Conservation (phyloP, 2,113 vertebrate species). For the Erythrocebus patas region DNA sequence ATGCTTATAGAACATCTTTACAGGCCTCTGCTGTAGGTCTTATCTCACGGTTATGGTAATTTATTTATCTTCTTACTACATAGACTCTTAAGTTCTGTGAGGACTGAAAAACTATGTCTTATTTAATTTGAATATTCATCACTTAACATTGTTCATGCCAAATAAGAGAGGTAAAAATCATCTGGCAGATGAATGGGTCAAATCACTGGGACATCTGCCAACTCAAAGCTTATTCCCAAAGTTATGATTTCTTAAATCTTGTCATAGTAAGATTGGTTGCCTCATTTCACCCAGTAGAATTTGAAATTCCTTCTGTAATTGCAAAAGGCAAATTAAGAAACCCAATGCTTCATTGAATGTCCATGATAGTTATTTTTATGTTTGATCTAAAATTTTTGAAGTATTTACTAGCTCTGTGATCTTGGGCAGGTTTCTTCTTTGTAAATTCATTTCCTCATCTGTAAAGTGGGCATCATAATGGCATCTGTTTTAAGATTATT, state of each 20-base stretch:
- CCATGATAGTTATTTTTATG: background rate
- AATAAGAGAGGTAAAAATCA: background rate
- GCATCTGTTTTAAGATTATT: background rate
- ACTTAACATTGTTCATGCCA: background rate
- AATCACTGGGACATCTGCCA: background rate
- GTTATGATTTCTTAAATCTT: background rate
- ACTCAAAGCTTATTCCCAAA: background rate
- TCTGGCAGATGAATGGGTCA: background rate
- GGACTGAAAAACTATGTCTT: background rate
- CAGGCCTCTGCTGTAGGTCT: background rate
- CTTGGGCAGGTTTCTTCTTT: background rate
- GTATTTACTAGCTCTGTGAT: background rate
- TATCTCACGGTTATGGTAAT: background rate
- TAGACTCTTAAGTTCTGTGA: background rate
- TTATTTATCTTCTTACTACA: constrained; percentile 20
- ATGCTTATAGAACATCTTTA: background rate
- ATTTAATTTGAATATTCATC: background rate
- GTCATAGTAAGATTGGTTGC: background rate
- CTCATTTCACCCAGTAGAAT: constrained; percentile 4
- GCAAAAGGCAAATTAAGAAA: constrained; percentile 14
- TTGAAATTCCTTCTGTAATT: constrained; percentile 12
- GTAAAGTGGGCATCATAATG: background rate
- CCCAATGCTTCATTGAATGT: background rate
- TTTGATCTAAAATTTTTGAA: constrained; percentile 16
- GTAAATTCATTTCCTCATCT: constrained; percentile 15